Evolutionary conservation across 2,113 vertebrate species (phyloP), one percentile per base, ranked within the genome.

Genomic region (Xiphophorus maculatus): DNA sequence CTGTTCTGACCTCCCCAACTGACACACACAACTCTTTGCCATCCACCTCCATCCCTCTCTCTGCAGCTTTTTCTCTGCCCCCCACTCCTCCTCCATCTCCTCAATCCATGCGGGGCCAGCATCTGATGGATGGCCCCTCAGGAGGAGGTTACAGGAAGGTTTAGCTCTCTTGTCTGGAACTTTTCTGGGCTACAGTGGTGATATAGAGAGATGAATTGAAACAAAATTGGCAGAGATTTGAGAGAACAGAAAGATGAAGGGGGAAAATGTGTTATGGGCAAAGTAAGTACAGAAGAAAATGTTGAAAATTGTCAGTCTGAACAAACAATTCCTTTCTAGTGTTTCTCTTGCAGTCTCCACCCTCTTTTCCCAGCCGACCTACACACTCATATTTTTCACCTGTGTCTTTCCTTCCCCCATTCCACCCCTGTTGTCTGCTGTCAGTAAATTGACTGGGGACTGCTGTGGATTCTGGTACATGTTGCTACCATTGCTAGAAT

Each of bases 81-180:
- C 8, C 42, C 71, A 69, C 58, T 0, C 32, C 15, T 27, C 62
- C 77, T 48, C 17, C 44, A 7, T 75, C 58, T 60, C 73, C 75
- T 62, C 79, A 63, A 66, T 79, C 74, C 4, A 13, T 87, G 79
- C 25, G 71, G 69, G 72, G 63, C 74, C 44, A 7, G 70, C 79
- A 40, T 66, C 71, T 92, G 89, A 91, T 91, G 79, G 85, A 92
- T 91, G 85, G 83, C 72, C 85, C 77, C 81, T 81, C 76, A 66
- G 79, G 76, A 63, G 54, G 68, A 69, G 78, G 86, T 86, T 67
- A 61, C 76, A 17, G 54, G 69, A 87, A 73, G 79, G 84, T 85
- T 89, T 83, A 81, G 54, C 19, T 65, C 33, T 73, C 63, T 42
- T 89, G 77, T 80, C 42, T 74, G 81, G 73, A 84, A 84, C 66